Conservation (phyloP, 2,888 invertebrate species). For the Drosophila affinis region DNA sequence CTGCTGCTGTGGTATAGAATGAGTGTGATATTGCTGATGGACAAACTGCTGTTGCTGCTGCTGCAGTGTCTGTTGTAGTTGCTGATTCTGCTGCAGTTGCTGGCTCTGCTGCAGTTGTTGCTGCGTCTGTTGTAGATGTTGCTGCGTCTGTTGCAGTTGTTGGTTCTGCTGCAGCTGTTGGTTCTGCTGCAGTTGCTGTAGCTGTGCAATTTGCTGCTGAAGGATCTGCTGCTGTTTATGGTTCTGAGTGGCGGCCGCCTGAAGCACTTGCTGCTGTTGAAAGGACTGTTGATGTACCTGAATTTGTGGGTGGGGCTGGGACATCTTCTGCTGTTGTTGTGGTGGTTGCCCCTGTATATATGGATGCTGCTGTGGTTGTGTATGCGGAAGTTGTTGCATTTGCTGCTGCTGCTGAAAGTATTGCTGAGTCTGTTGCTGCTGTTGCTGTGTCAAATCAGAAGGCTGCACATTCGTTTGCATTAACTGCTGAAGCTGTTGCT, state of each 20-base stretch:
- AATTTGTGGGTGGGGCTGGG: conserved; percentile 41
- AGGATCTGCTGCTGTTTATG: conserved; percentile 60
- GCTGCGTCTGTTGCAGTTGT: conserved; percentile 50
- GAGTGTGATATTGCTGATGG: conserved; percentile 85
- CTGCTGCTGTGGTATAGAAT: conserved; percentile 52
- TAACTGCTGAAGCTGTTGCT: conserved; percentile 71
- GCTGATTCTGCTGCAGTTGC: conserved; percentile 35
- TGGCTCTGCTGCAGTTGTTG: conserved; percentile 35
- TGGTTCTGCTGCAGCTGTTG: conserved; percentile 57
- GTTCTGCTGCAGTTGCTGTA: conserved; percentile 53
- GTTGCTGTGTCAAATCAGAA: conserved; percentile 53
- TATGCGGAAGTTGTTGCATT: conserved; percentile 44
- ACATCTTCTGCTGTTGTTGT: conserved; percentile 45
- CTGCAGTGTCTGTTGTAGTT: conserved; percentile 83
- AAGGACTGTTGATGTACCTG: conserved; percentile 41
- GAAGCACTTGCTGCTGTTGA: conserved; percentile 44
- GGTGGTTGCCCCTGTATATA: conserved; percentile 25
- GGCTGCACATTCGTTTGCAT: conserved; percentile 65
- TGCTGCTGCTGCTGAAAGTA: conserved; percentile 50
- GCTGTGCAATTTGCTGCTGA: conserved; percentile 70
- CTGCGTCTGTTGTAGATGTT: conserved; percentile 36
- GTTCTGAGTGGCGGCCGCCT: conserved; percentile 14
- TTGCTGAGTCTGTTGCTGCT: conserved; percentile 49
- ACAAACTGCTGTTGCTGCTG: conserved; percentile 85
- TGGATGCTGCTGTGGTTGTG: conserved; percentile 49